Evolutionary conservation across 1,140 invertebrate species (phyloP), one percentile per base, ranked within the genome.

Genomic region (Papilio helenus): DNA sequence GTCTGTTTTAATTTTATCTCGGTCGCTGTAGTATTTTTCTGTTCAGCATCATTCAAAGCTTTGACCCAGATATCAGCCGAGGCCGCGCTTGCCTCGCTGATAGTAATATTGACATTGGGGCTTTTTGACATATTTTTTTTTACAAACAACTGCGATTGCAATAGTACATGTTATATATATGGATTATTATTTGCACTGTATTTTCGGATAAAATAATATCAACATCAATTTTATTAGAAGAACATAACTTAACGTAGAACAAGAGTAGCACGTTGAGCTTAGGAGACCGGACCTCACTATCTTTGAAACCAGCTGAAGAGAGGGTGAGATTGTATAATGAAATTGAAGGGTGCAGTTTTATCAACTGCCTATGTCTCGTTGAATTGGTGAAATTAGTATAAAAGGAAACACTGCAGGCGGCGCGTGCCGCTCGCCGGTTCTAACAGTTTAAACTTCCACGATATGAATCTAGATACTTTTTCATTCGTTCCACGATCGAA

Each of bases 1-100:
- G 74, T 61, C 74, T 55, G 51, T 76, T 76, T 76, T 76, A 76
- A 76, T 58, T 76, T 51, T 55, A 39, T 76, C 74, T 55, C 74
- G 51, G 74, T 26, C 74, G 46, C 29, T 76, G 46, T 55, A 23
- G 26, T 76, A 39, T 76, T 76, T 76, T 76, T 76, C 74, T 58
- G 74, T 76, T 76, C 74, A 55, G 74, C 74, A 55, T 76, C 74
- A 76, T 58, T 55, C 74, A 55, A 61, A 39, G 74, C 49, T 51
- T 58, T 58, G 51, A 51, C 72, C 72, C 26, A 74, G 72, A 74
- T 74, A 74, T 44, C 44, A 42, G 23, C n/a, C 14, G 26, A 14
- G 61, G 23, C 61, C 14, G 23, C 61, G 26, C 61, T 68, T 29
- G 23, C 23, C 23, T 68, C 61, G 23, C 12, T 12, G 26, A 68